A percentile compares a stretch with the other conserved stretches of the same genome.
These are phyloP conservation scores for Gonocerus acuteangulatus DNA, from an alignment of 2,888 invertebrate genomes.

Conservation along the genomic window DNA sequence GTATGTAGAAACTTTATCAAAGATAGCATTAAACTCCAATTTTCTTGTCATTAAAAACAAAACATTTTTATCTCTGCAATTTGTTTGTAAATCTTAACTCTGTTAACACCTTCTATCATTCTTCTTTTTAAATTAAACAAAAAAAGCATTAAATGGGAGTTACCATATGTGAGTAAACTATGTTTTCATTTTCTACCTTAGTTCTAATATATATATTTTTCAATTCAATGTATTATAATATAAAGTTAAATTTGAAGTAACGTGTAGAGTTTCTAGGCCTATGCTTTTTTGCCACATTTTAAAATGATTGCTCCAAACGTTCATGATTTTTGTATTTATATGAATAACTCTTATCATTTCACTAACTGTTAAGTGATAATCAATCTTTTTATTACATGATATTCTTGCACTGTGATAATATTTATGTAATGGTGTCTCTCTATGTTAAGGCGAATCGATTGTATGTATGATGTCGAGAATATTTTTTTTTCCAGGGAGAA, in stretches of 20 bases:
- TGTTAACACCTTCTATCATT: no score
- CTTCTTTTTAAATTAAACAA: no score
- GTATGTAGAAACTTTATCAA: no score
- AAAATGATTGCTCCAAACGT: conserved; percentile 9
- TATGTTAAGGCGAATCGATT: conserved; percentile 1
- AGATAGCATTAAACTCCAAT: no score
- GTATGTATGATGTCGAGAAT: conserved; percentile 1
- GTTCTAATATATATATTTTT: background rate
- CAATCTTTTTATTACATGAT: conserved; percentile 18
- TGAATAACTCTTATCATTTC: background rate
- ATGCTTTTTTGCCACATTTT: background rate
- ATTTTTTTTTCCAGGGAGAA: conserved; percentile 4
- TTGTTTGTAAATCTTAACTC: no score
- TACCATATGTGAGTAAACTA: background rate
- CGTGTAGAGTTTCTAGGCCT: background rate
- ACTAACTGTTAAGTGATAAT: conserved; percentile 8
- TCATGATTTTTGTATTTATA: background rate
- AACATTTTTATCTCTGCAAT: no score
- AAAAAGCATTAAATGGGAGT: no score
- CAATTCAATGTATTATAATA: background rate
- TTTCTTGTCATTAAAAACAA: no score
- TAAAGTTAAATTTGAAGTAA: background rate
- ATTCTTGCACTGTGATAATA: conserved; percentile 19
- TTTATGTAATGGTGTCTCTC: conserved; percentile 17
- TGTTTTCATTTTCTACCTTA: conserved; percentile 5